Evolutionary conservation across 2,888 invertebrate genomes (phyloP).

Genomic region (Nomada hirtipes): DNA sequence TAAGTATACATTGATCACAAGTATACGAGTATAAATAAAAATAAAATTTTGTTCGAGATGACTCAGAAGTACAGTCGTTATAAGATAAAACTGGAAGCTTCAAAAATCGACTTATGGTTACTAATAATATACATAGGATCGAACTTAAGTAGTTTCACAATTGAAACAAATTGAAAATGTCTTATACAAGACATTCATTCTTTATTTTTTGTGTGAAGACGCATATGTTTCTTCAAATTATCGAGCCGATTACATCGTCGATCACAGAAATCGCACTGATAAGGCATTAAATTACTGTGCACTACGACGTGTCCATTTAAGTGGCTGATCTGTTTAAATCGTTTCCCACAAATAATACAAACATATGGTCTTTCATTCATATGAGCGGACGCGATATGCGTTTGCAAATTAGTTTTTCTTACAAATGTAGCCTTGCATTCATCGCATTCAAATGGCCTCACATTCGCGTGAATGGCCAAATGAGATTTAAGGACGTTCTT

Average conservation of each 20-base stretch:
- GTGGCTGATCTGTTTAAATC: constrained; percentile 79
- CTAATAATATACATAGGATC: constrained; percentile 9
- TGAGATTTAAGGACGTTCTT: constrained; percentile 85
- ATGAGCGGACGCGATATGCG: constrained; percentile 79
- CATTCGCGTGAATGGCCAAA: constrained; percentile 83
- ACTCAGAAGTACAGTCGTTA: not conserved
- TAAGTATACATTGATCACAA: constrained; percentile 4
- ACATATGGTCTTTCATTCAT: constrained; percentile 79
- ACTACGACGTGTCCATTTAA: constrained; percentile 79
- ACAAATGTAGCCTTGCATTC: constrained; percentile 84
- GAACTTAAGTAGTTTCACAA: not conserved
- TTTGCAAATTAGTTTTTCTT: constrained; percentile 78
- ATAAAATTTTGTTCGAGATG: not conserved
- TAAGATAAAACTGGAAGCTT: not conserved
- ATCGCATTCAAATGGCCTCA: constrained; percentile 85
- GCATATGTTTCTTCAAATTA: constrained; percentile 80
- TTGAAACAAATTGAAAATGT: not conserved
- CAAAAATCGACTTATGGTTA: constrained; percentile 10
- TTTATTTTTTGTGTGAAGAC: constrained; percentile 75
- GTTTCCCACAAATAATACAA: constrained; percentile 77
- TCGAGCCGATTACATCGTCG: constrained; percentile 79
- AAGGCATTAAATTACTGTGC: constrained; percentile 80
- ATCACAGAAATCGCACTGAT: constrained; percentile 79
- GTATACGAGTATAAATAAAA: constrained; percentile 17
- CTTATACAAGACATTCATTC: constrained; percentile 44